Conservation (phyloP, 2,888 invertebrate species). For the Drosophila buzzatii region DNA sequence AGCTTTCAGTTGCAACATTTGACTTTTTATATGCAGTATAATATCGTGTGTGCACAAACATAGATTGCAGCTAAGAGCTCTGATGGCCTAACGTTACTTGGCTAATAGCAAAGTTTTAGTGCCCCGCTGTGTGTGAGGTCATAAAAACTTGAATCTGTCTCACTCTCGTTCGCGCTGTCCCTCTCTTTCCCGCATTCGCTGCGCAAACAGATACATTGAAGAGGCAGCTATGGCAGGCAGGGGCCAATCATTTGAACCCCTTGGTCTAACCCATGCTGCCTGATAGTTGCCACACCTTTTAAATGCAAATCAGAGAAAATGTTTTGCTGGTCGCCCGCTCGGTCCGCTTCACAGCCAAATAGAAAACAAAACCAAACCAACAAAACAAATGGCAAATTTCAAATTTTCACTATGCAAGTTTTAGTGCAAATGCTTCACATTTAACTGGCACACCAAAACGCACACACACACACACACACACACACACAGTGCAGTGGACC, state of each 20-base stretch:
- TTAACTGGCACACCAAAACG: constrained; percentile 63
- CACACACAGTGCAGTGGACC: constrained; percentile 48
- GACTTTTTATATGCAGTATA: neutral
- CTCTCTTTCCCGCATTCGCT: constrained; percentile 3
- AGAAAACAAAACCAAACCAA: constrained; percentile 41
- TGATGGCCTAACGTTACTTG: constrained; percentile 34
- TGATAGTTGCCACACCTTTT: constrained; percentile 65
- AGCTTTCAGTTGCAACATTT: constrained; percentile 2
- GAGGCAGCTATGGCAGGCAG: constrained; percentile 19
- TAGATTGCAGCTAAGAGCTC: constrained; percentile 27
- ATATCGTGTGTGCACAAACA: neutral
- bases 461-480: constrained; percentile 16
- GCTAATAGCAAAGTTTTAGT: constrained; percentile 45
- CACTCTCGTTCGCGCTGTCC: neutral
- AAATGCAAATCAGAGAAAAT: constrained; percentile 77
- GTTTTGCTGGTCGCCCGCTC: constrained; percentile 33
- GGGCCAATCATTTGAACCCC: constrained; percentile 26
- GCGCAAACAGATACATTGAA: constrained; percentile 52
- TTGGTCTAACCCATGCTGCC: constrained; percentile 27
- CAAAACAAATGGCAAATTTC: constrained; percentile 70
- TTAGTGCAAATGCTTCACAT: constrained; percentile 71
- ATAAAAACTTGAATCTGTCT: constrained; percentile 29
- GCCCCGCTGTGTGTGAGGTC: constrained; percentile 27
- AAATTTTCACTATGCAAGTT: constrained; percentile 70
- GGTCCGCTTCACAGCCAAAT: constrained; percentile 9